These are phyloP conservation scores for Pseudorhiza aurosa DNA, from an alignment of 30 jellyfish, hydroid and myxozoan genomes.

Conservation along the genomic window DNA sequence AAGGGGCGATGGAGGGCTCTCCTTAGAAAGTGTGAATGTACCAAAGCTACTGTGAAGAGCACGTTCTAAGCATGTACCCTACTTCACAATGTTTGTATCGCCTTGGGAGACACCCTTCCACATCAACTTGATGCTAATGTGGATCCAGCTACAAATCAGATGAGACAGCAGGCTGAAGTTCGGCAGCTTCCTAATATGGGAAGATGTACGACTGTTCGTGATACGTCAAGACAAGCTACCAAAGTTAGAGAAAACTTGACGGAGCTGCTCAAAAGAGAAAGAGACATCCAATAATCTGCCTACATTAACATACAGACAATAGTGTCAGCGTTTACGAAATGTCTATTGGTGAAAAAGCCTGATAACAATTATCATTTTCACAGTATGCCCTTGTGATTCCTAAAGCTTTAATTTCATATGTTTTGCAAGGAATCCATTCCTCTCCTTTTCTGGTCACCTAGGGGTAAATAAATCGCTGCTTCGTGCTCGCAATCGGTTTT, in stretches of 20 bases:
- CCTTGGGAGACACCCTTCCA: conserved; percentile 35
- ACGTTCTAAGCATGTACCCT: conserved; percentile 45
- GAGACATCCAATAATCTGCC: conserved; percentile 13
- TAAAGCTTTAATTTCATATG: neutral
- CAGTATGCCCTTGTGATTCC: conserved; percentile 18
- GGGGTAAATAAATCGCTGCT: conserved; percentile 1
- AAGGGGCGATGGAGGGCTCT: conserved; percentile 69
- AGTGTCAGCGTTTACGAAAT: too few species aligned
- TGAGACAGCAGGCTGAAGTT: conserved; percentile 8
- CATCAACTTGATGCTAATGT: conserved; percentile 3
- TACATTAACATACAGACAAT: too few species aligned
- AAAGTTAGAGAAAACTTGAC: conserved; percentile 15
- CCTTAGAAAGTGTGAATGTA: conserved; percentile 34
- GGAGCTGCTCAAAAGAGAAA: conserved; percentile 4
- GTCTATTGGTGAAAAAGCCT: too few species aligned
- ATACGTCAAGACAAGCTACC: conserved; percentile 15
- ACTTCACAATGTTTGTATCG: conserved; percentile 21
- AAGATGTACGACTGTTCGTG: conserved; percentile 1
- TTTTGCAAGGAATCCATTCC: conserved; percentile 26
- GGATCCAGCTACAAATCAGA: conserved; percentile 31
- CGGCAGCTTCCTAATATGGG: conserved; percentile 23
- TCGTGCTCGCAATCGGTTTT: conserved; percentile 14
- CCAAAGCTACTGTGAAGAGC: conserved; percentile 29
- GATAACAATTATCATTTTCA: too few species aligned
- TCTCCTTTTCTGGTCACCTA: conserved; percentile 14